A percentile compares a stretch with the other conserved stretches of the same genome.
Conservation (phyloP, 2,888 invertebrate genomes). For the Rhingia rostrata region DNA sequence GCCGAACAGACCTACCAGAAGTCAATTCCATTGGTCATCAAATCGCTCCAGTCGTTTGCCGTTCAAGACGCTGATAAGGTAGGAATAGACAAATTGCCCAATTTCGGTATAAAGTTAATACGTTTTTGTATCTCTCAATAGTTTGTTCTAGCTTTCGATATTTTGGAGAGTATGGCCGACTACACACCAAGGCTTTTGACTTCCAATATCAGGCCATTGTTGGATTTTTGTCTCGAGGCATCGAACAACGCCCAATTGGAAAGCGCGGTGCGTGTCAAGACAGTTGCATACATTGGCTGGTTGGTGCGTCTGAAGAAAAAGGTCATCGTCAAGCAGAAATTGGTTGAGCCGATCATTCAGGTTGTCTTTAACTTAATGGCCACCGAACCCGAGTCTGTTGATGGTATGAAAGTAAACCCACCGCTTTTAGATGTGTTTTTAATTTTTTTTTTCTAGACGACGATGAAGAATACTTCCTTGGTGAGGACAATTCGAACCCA, state of each 20-base stretch:
- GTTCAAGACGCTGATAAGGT: constrained; percentile 84
- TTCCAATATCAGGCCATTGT: constrained; percentile 86
- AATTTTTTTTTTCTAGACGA: constrained; percentile 80
- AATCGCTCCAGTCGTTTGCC: constrained; percentile 85
- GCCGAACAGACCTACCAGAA: constrained; percentile 84
- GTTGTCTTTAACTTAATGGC: constrained; percentile 89
- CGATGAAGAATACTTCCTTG: constrained; percentile 86
- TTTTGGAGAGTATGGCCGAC: constrained; percentile 81
- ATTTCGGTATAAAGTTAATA: background rate
- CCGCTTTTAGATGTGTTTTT: background rate
- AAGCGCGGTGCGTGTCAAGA: constrained; percentile 87
- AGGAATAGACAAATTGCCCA: background rate
- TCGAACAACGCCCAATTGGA: constrained; percentile 85
- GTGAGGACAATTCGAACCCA: constrained; percentile 86
- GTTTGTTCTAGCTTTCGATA: constrained; percentile 81
- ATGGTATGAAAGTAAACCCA: constrained; percentile 84
- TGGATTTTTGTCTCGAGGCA: constrained; percentile 87
- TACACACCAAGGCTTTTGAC: constrained; percentile 80
- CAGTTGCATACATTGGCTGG: constrained; percentile 87
- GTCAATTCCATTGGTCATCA: constrained; percentile 86
- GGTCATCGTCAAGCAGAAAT: constrained; percentile 87
- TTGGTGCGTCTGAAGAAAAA: constrained; percentile 89
- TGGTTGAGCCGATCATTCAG: constrained; percentile 87
- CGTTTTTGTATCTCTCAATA: constrained; percentile 48
- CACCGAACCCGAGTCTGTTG: constrained; percentile 85